Conservation (phyloP, 2,797 vertebrate genomes). For the Rhinoraja longicauda region DNA sequence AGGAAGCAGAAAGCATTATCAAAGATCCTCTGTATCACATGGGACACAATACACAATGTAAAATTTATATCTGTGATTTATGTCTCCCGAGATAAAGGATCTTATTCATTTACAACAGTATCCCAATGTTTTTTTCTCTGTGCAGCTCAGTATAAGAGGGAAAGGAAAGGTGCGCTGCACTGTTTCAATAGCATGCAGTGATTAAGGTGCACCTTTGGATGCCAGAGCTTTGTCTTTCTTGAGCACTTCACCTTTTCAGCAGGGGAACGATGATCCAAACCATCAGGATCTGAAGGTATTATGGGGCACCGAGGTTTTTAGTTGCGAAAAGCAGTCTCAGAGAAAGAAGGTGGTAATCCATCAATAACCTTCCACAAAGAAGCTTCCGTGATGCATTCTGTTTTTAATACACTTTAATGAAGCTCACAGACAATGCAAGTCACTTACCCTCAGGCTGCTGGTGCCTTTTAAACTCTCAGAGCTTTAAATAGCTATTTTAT, state of each 20-base stretch:
- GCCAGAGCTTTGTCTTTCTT: background rate
- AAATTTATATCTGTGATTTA: background rate
- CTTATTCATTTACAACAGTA: background rate
- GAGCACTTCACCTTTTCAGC: conserved; percentile 29
- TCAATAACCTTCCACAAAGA: conserved; percentile 34
- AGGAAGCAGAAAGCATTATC: background rate
- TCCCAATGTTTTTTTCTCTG: background rate
- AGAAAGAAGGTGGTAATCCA: conserved; percentile 37
- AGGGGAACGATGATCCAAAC: background rate
- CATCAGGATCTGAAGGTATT: conserved; percentile 31
- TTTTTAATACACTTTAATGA: conserved; percentile 40
- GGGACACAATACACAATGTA: too few relatives aligned
- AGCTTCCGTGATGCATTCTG: conserved; percentile 27
- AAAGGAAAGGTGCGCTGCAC: background rate
- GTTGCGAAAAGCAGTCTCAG: conserved; percentile 31
- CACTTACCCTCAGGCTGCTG: conserved; percentile 24
- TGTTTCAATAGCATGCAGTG: background rate
- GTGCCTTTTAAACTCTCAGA: conserved; percentile 36
- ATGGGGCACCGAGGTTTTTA: conserved; percentile 20
- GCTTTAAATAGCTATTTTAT: conserved; percentile 38
- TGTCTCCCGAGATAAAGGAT: background rate
- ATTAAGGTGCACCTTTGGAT: conserved; percentile 14
- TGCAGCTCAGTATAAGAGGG: background rate
- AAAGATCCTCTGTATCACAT: background rate
- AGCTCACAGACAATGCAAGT: conserved; percentile 35